phyloP scores from a whole-genome alignment of 92 coral and sea anemone species.

The Bergia sp. region DNA sequence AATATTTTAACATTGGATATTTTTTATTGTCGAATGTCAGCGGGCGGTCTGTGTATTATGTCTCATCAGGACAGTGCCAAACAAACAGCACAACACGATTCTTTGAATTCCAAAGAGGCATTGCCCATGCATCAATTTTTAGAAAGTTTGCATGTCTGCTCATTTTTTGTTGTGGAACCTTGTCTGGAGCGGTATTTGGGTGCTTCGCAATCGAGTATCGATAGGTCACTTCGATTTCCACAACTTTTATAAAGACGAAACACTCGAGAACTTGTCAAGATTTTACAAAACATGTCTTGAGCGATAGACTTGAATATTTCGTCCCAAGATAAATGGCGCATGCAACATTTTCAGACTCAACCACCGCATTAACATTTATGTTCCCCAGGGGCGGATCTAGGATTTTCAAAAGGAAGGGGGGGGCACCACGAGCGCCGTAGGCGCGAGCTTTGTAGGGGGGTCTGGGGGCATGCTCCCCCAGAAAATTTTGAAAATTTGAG shows the following conservation, averaged over 20 bases:
- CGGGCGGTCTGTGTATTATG: background rate
- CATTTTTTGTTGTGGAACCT: too few species aligned
- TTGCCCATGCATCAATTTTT: background rate
- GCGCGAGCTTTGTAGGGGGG: too few species aligned
- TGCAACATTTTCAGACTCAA: background rate
- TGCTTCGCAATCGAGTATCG: too few species aligned
- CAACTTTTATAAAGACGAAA: background rate
- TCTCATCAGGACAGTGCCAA: conserved; percentile 15
- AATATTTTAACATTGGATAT: background rate
- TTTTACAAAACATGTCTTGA: conserved; percentile 1
- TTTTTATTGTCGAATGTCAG: conserved; percentile 7
- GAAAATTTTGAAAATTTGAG: too few species aligned
- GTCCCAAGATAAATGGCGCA: background rate
- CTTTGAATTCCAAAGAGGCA: conserved; percentile 21
- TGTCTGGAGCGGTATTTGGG: too few species aligned
- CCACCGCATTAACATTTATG: background rate
- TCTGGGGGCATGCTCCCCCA: too few species aligned
- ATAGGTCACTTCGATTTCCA: too few species aligned
- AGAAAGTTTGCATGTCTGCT: background rate
- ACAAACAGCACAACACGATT: conserved; percentile 16
- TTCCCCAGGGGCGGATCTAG: too few species aligned
- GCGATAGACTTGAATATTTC: background rate
- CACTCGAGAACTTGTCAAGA: background rate
- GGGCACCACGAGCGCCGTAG: too few species aligned
- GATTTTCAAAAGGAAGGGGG: too few species aligned